These are phyloP conservation scores for Myotis pilosus DNA, from an alignment of 2,797 vertebrate species.

Conservation along the genomic window DNA sequence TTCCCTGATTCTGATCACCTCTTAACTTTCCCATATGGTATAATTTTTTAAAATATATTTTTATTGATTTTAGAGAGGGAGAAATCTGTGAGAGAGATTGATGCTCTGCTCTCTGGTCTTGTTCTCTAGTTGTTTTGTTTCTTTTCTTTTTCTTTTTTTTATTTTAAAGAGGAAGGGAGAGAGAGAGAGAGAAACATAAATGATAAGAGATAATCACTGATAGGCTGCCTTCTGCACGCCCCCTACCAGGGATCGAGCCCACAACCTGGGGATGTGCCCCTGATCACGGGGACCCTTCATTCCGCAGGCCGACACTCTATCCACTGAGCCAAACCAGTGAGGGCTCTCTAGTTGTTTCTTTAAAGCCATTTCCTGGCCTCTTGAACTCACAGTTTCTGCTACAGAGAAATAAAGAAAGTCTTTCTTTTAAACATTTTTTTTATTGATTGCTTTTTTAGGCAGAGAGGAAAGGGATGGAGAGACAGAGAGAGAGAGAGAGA, in stretches of 20 bases:
- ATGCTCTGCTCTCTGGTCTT: background rate
- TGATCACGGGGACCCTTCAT: background rate
- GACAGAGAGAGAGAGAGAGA: background rate
- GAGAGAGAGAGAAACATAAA: background rate
- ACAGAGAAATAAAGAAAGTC: conserved; percentile 48
- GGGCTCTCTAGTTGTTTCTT: conserved; percentile 18
- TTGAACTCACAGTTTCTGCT: conserved; percentile 21
- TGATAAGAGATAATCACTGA: too few species aligned
- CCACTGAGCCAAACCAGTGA: background rate
- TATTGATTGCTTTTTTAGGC: background rate
- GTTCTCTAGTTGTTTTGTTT: background rate
- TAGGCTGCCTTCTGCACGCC: too few species aligned
- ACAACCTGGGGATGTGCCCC: background rate
- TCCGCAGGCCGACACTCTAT: background rate
- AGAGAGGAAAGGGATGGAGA: background rate
- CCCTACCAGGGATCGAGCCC: background rate
- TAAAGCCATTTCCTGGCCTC: conserved; percentile 19
- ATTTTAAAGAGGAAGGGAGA: too few species aligned
- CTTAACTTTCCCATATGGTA: background rate
- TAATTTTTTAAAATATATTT: background rate
- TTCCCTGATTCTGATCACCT: background rate
- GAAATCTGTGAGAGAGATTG: background rate
- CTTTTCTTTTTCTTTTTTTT: too few species aligned
- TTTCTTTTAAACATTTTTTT: background rate
- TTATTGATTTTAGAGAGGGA: background rate